Evolutionary conservation across 2,888 invertebrate genomes (phyloP), one percentile per base, ranked within the genome.

Genomic region (Eueremaeus valkanovi): DNA sequence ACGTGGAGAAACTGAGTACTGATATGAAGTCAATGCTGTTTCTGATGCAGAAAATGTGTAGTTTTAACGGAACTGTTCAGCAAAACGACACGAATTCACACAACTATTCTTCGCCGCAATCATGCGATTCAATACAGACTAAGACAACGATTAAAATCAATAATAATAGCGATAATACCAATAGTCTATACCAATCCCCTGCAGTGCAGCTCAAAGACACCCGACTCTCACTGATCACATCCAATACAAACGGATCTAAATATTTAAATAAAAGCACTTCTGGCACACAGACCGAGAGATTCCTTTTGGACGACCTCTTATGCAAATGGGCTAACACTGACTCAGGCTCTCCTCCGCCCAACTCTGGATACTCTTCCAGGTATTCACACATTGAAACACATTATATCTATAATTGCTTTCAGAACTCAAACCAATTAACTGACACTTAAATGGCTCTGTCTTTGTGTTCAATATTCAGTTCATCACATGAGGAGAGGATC

Each of bases 1-100:
- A 93, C 83, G 92, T 93, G 27, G 92, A 92, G 0, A 89, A 91
- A 31, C 87, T 93, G 58, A 92, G 92, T 81, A 88, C 90, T 83
- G 93, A 92, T 87, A 91, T 89, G 83, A 84, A 83, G 61, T 31
- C 61, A 61, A 27, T 33, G 18, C 11, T 61, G 61, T 78, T 70
- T 21, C 74, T 76, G 29, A 74, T 78, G 18, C 74, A 80, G 58
- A 75, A 76, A 21, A 51, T 76, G 29, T 78, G 66, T 63, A 29
- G 16, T 18, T n/a, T 61, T 6, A 58, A 58, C n/a, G 27, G 40
- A 0, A 21, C 29, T 73, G 45, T 21, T 70, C 31, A 61, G 66
- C 24, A 61, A 61, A 61, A 6, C 31, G 61, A n/a, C n/a, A n/a
- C n/a, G n/a, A n/a, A 42, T 68, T 75, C 75, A 1, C 77, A 77